phyloP scores from a whole-genome alignment of 2,113 vertebrate species.

The Xenus cinereus region DNA sequence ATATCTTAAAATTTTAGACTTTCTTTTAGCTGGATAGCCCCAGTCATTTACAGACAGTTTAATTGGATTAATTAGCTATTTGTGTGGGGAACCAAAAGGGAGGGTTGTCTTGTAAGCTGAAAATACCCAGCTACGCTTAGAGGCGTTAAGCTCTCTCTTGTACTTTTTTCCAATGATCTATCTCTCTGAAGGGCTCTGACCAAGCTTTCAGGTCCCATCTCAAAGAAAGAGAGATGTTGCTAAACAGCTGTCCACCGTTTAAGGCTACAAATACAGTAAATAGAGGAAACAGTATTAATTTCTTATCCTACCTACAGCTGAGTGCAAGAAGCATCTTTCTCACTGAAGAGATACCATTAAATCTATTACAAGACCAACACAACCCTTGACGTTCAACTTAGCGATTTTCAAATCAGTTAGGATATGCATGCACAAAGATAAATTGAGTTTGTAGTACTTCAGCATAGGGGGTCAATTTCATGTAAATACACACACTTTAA shows the following conservation, averaged over 20 bases:
- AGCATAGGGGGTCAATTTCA: not conserved
- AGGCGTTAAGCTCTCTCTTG: not conserved
- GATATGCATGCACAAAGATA: not conserved
- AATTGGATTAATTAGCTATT: not conserved
- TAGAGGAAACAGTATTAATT: not conserved
- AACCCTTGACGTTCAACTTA: not conserved
- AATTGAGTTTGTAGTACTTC: not conserved
- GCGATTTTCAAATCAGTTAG: not conserved
- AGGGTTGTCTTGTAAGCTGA: not conserved
- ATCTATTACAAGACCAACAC: not conserved
- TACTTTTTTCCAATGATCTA: not conserved
- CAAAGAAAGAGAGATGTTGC: not conserved
- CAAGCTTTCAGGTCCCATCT: not conserved
- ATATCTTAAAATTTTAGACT: not conserved
- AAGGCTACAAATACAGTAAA: not conserved
- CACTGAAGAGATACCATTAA: not conserved
- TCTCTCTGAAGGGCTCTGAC: not conserved
- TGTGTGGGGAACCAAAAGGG: not conserved
- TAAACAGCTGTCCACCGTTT: not conserved
- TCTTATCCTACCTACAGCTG: not conserved
- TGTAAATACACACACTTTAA: not conserved
- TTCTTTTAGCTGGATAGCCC: not conserved
- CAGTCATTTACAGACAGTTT: not conserved
- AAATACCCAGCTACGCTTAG: not conserved
- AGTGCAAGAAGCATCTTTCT: not conserved